phyloP scores from a whole-genome alignment of 2,888 invertebrate genomes.

The Leptura quadrifasciata region DNA sequence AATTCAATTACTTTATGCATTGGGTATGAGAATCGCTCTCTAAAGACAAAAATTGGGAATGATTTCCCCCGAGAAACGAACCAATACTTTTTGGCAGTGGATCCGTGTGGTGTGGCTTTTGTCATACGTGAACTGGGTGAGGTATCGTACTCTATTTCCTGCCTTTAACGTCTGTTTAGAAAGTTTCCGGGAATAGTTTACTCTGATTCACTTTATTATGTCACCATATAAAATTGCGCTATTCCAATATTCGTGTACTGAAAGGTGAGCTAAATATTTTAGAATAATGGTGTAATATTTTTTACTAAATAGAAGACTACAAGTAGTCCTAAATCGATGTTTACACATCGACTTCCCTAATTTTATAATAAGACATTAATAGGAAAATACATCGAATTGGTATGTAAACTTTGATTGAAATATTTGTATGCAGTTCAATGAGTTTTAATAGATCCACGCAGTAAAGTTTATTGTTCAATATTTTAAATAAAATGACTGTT shows the following conservation, averaged over 20 bases:
- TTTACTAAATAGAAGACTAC: no score
- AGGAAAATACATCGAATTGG: no score
- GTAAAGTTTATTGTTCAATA: no score
- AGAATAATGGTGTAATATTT: background rate
- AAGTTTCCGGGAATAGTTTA: slow-evolving; percentile 25
- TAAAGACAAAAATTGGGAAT: slow-evolving; percentile 45
- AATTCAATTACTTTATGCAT: slow-evolving; percentile 44
- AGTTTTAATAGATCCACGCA: no score
- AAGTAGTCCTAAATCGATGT: no score
- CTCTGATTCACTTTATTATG: background rate
- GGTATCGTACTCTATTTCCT: background rate
- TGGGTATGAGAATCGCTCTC: slow-evolving; percentile 42
- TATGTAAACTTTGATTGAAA: no score
- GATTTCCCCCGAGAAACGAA: slow-evolving; percentile 42
- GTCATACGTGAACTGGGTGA: slow-evolving; percentile 33
- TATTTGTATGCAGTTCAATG: no score
- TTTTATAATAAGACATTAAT: no score
- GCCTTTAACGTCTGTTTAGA: slow-evolving; percentile 19
- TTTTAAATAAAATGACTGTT: no score
- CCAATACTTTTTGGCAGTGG: slow-evolving; percentile 39
- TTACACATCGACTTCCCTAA: no score
- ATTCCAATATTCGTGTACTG: background rate
- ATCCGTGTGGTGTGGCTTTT: slow-evolving; percentile 12
- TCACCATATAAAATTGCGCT: background rate
- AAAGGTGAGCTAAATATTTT: background rate